phyloP scores from a whole-genome alignment of 2,113 vertebrate species.

The Mobula birostris region DNA sequence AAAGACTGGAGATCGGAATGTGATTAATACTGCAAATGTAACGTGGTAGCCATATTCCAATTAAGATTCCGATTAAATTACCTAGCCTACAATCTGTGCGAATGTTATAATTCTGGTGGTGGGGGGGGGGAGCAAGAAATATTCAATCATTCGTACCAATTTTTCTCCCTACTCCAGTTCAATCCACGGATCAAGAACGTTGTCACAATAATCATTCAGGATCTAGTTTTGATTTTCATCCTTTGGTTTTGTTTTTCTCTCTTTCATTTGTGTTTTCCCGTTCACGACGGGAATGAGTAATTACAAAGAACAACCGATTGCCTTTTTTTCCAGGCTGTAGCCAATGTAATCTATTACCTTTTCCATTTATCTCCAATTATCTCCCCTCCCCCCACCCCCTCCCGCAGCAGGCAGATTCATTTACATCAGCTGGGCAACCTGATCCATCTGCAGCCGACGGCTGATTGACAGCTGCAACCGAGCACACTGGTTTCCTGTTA shows the following conservation, averaged over 20 bases:
- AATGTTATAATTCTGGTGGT: not conserved
- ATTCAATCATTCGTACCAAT: not conserved
- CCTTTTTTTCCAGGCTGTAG: not conserved
- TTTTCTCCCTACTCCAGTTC: not conserved
- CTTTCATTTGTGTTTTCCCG: not conserved
- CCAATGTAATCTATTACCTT: constrained; percentile 35
- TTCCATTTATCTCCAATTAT: constrained; percentile 34
- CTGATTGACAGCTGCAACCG: constrained; percentile 36
- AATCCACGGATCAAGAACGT: not conserved
- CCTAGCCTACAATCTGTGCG: not conserved
- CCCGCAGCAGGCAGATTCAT: constrained; percentile 32
- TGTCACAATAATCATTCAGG: not conserved
- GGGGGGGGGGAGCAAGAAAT: not conserved
- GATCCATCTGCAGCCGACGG: constrained; percentile 34
- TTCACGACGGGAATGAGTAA: not conserved
- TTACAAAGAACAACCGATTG: constrained; percentile 1
- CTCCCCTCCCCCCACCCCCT: constrained; percentile 35
- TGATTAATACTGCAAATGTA: not conserved
- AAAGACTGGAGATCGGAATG: not conserved
- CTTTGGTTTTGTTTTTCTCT: not conserved
- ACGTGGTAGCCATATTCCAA: not conserved
- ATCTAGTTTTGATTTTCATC: not conserved
- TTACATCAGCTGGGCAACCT: constrained; percentile 33
- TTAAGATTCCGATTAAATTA: not conserved
- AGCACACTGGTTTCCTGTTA: constrained; percentile 32